These are phyloP conservation scores for Tetrao urogallus DNA, from an alignment of 2,113 vertebrate genomes.

Conservation along the genomic window DNA sequence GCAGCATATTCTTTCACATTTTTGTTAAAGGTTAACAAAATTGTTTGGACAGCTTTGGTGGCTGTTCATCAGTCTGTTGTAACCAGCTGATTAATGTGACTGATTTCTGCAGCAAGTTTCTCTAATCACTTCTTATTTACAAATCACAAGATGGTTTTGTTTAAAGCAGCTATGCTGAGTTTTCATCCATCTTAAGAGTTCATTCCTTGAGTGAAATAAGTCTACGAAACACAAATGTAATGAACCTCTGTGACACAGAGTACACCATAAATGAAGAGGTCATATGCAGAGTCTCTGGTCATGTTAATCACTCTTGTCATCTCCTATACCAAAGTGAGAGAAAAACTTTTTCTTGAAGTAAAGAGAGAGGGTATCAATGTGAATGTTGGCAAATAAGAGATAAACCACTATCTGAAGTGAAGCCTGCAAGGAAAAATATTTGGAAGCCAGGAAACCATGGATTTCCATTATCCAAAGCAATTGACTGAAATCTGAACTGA, in stretches of 20 bases:
- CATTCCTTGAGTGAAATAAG: constrained; percentile 8
- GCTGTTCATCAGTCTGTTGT: constrained; percentile 56
- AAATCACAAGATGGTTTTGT: constrained; percentile 52
- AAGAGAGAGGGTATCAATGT: background rate
- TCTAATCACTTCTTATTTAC: constrained; percentile 76
- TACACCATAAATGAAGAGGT: constrained; percentile 8
- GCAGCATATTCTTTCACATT: constrained; percentile 38
- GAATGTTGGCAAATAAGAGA: background rate
- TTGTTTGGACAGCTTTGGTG: constrained; percentile 74
- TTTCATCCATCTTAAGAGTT: constrained; percentile 54
- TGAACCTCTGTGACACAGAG: background rate
- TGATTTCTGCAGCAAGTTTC: constrained; percentile 58
- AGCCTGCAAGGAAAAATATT: background rate
- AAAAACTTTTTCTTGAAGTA: background rate
- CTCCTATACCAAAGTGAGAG: background rate
- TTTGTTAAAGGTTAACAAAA: constrained; percentile 78
- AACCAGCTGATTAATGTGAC: constrained; percentile 72
- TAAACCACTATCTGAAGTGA: background rate
- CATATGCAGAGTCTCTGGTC: background rate
- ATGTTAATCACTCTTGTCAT: constrained; percentile 22
- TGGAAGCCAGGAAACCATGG: background rate
- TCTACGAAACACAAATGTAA: constrained; percentile 34
- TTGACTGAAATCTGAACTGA: background rate
- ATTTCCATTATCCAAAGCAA: constrained; percentile 7
- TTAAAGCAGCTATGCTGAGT: constrained; percentile 50